Conservation (phyloP, 2,113 vertebrate species). For the Puffinus mauretanicus region DNA sequence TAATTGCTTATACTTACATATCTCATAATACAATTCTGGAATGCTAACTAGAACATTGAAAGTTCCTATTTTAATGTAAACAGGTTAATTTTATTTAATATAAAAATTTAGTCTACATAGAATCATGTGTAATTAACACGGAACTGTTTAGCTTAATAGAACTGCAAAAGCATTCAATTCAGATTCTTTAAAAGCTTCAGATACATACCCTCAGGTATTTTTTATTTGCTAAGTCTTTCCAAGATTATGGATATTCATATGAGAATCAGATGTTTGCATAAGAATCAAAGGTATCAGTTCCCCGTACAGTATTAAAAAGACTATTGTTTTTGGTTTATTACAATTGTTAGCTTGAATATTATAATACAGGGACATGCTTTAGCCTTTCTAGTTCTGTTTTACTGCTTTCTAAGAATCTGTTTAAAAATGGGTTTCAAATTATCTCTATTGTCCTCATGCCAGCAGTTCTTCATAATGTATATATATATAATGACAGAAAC, state of each 20-base stretch:
- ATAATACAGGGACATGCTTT: not conserved
- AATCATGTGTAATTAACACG: not conserved
- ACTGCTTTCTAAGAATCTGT: not conserved
- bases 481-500: not conserved
- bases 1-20: not conserved
- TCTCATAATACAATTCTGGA: not conserved
- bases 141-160: not conserved
- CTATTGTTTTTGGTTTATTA: not conserved
- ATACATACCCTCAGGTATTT: not conserved
- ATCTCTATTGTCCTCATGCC: not conserved
- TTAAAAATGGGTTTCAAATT: not conserved
- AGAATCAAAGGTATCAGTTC: constrained; percentile 8
- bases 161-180: not conserved
- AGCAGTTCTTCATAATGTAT: not conserved
- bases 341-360: not conserved
- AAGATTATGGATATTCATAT: constrained; percentile 15
- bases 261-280: constrained; percentile 14
- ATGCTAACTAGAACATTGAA: not conserved
- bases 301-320: not conserved
- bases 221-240: not conserved
- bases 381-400: not conserved
- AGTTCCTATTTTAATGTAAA: not conserved
- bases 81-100: not conserved
- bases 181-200: not conserved
- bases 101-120: not conserved